phyloP scores from a whole-genome alignment of 2,113 vertebrate genomes.

The Nesoenas mayeri region DNA sequence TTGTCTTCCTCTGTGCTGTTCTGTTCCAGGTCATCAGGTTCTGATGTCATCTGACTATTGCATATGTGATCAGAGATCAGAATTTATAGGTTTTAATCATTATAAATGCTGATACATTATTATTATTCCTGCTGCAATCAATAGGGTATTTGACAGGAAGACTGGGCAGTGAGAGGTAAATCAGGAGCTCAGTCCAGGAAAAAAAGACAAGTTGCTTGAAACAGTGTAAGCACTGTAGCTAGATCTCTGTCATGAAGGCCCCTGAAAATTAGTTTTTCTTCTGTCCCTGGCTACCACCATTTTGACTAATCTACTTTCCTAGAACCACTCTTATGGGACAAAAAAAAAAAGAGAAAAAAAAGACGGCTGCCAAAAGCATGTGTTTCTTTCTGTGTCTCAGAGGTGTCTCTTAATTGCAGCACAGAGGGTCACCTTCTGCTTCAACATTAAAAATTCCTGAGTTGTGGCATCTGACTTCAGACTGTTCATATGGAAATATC shows the following conservation, averaged over 20 bases:
- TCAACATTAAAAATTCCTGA: background rate
- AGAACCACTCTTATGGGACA: background rate
- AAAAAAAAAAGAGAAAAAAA: background rate
- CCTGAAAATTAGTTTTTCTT: background rate
- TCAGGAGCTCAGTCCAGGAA: background rate
- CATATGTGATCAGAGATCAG: background rate
- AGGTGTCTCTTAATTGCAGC: background rate
- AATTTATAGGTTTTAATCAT: constrained; percentile 16
- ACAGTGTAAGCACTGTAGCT: background rate
- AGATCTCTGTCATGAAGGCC: background rate
- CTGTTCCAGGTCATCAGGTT: background rate
- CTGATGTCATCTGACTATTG: background rate
- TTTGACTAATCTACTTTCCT: background rate
- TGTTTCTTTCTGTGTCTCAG: background rate
- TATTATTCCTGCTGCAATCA: background rate
- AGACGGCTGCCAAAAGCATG: background rate
- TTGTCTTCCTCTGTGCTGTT: background rate
- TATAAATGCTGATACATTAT: background rate
- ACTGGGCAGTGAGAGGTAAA: background rate
- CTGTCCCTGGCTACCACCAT: background rate
- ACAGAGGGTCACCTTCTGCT: background rate
- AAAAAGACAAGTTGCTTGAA: background rate
- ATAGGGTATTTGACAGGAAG: background rate
- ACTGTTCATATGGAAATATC: background rate
- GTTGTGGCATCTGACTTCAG: background rate